Evolutionary conservation across 2,113 vertebrate genomes (phyloP).

Genomic region (Sakesphorus luctuosus): DNA sequence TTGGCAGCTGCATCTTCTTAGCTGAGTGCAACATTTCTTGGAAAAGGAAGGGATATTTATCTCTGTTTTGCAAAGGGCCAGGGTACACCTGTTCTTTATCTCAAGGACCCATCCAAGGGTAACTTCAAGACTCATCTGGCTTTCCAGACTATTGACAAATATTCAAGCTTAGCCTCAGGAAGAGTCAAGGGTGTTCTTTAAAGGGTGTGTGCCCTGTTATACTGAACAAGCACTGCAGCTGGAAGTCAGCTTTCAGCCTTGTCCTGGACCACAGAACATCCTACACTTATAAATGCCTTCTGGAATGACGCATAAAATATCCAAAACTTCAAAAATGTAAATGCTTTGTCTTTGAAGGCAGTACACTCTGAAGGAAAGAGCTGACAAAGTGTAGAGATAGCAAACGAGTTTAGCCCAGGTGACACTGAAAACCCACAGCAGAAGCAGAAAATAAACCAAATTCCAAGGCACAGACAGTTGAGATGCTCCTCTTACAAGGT

Average conservation of each 20-base stretch:
- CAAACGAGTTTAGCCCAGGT: background rate
- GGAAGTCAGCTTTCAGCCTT: background rate
- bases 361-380: background rate
- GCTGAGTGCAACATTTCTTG: background rate
- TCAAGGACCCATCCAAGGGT: conserved; percentile 22
- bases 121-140: background rate
- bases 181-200: background rate
- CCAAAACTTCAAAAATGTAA: background rate
- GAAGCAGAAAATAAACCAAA: background rate
- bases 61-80: background rate
- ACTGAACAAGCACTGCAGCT: background rate
- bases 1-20: conserved; percentile 7
- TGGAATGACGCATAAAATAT: background rate
- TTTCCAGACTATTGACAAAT: background rate
- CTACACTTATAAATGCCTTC: background rate
- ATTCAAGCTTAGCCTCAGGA: background rate
- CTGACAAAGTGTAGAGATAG: background rate
- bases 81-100: conserved; percentile 29
- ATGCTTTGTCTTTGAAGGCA: background rate
- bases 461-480: background rate
- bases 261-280: background rate
- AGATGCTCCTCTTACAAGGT: background rate
- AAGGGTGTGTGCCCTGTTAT: background rate
- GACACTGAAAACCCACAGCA: background rate
- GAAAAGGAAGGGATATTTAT: conserved; percentile 10